A percentile compares a stretch with the other conserved stretches of the same genome.
phyloP scores from a whole-genome alignment of 2,797 vertebrate genomes.

The Chloroceryle amazona region DNA sequence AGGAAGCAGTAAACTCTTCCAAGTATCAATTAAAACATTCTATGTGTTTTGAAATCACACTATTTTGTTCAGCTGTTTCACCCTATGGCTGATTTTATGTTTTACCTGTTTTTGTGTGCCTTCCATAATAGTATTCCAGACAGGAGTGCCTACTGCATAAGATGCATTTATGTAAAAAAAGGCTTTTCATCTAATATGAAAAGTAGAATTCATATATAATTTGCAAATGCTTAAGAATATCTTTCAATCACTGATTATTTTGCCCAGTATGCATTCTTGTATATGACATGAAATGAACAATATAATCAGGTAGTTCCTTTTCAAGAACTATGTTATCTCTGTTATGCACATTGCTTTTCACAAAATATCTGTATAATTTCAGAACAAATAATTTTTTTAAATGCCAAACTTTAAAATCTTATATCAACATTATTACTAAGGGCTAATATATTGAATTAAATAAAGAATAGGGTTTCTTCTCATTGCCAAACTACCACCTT shows the following conservation, averaged over 20 bases:
- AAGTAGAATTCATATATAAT: background rate
- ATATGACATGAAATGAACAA: background rate
- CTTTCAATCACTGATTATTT: background rate
- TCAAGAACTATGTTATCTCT: background rate
- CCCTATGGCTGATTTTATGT: accelerated
- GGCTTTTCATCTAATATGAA: background rate
- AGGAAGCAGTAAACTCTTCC: background rate
- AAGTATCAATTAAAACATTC: background rate
- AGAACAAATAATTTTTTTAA: background rate
- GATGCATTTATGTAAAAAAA: background rate
- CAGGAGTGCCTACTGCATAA: background rate
- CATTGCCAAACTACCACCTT: background rate
- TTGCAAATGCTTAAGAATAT: background rate
- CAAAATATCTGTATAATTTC: background rate
- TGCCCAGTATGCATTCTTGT: background rate
- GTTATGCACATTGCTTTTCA: background rate
- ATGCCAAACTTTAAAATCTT: background rate
- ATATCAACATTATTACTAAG: background rate
- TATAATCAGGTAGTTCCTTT: background rate
- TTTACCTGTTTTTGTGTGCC: background rate
- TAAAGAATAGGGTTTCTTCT: background rate
- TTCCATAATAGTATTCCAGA: background rate
- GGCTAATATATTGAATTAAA: background rate
- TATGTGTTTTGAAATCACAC: background rate
- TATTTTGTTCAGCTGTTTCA: background rate